Base-by-base conservation (phyloP, 1,140 invertebrate genomes). In the Caenorhabditis inopinata region DNA sequence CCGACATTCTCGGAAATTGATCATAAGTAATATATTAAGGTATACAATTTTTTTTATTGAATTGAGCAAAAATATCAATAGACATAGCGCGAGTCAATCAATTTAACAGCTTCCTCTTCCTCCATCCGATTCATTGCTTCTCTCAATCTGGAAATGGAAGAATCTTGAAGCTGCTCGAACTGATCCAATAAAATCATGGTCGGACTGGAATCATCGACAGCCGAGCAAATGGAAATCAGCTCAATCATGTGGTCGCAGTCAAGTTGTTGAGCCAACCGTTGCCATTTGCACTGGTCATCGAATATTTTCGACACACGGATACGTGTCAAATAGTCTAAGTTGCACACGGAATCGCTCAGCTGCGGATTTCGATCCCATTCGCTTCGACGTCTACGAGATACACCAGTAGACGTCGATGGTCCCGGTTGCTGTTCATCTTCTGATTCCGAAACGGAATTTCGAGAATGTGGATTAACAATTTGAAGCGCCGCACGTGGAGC, bases 171-270 rank as follows among this genome's bases (percentile, higher is more conserved):
- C 73, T 81, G 80, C 53, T 81, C 80, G 45, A 76, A 81, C 23
- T 81, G 80, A 25, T 81, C 80, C 25, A 81, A 38, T 6, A 81
- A 62, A 53, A 81, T 81, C 80, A 81, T 81, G 2, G 49, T 77
- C 6, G 80, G 74, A 29, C 74, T 76, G 6, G 51, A 73, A 35
- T 81, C 80, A n/a, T 81, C 78, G 6, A 29, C 58, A 0, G 46
- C 42, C 1, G 80, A 77, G 45, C 80, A 81, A 35, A 81, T 81
- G 2, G 74, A 38, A 25, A 81, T 81, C 0, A 81, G 74, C 18
- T 81, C 80, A 16, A 80, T 45, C 78, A 78, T 78, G 21, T 78
- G 77, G 16, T 78, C 77, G 35, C 77, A 78, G n/a, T 62, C 53
- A 16, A 78, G 49, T 73, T 78, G 25, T 25, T 45, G 53, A 3